Evolutionary conservation across 2,113 vertebrate genomes (phyloP).

Genomic region (Zeus faber): DNA sequence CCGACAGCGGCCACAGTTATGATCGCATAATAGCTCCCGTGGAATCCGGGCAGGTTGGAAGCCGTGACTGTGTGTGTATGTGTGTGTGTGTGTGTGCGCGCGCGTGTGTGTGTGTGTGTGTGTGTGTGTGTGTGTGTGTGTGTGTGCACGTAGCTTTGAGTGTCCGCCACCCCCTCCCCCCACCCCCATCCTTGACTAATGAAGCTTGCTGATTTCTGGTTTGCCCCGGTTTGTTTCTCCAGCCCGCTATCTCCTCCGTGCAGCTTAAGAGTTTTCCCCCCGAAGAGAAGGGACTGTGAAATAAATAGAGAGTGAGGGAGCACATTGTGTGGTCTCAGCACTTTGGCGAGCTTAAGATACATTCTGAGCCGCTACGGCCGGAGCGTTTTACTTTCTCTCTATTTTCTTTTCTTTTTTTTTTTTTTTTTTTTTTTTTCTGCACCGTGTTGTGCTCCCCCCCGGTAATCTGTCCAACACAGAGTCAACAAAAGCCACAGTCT

Average conservation of each 20-base stretch:
- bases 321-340: constrained; percentile 69
- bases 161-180: constrained; percentile 29
- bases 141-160: constrained; percentile 29
- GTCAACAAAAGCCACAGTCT: constrained; percentile 63
- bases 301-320: constrained; percentile 62
- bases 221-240: constrained; percentile 46
- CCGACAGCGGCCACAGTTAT: not conserved
- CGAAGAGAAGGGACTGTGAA: constrained; percentile 73
- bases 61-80: too few species aligned
- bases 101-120: too few species aligned
- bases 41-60: too few species aligned
- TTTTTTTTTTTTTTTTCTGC: constrained; percentile 1
- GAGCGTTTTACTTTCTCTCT: not conserved
- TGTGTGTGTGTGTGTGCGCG: too few species aligned
- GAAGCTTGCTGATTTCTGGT: constrained; percentile 57
- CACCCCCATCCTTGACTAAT: constrained; percentile 46
- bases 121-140: too few species aligned
- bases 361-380: constrained; percentile 43
- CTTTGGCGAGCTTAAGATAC: constrained; percentile 65
- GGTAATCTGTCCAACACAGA: constrained; percentile 66
- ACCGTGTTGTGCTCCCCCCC: constrained; percentile 56
- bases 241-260: constrained; percentile 77
- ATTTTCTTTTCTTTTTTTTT: not conserved
- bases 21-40: constrained; percentile 27
- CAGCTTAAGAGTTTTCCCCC: constrained; percentile 76